Percentiles rank a stretch among this genome's conserved stretches.
Evolutionary conservation across 2,888 invertebrate genomes (phyloP).

Genomic region (Melolontha melolontha): DNA sequence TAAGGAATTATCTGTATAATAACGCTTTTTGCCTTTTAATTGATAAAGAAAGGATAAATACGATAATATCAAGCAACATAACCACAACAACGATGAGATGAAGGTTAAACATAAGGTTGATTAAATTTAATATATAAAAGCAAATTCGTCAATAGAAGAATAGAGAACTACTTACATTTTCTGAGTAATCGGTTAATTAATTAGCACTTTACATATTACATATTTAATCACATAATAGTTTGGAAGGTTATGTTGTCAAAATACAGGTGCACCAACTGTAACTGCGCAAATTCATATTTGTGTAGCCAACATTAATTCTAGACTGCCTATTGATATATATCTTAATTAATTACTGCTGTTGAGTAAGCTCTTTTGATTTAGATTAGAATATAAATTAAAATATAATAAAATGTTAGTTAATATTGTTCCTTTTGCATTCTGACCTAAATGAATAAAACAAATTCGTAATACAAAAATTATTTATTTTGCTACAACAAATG

Average conservation of each 20-base stretch:
- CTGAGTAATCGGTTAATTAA: conserved; percentile 6
- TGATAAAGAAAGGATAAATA: background rate
- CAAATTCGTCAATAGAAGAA: background rate
- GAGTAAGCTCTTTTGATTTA: no score
- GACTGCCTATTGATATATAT: no score
- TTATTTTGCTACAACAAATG: no score
- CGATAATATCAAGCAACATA: background rate
- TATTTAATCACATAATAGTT: background rate
- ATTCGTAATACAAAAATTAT: no score
- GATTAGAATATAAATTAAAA: no score
- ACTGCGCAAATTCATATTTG: no score
- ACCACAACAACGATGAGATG: background rate
- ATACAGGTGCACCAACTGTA: conserved; percentile 3
- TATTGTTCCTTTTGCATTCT: no score
- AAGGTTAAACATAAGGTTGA: background rate
- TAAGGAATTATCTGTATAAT: background rate
- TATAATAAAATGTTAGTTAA: no score
- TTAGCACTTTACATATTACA: conserved; percentile 21
- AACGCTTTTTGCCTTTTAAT: background rate
- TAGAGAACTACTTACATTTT: conserved; percentile 20
- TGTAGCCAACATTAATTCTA: background rate
- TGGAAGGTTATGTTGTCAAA: conserved; percentile 31
- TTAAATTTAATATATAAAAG: background rate
- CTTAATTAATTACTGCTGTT: no score
- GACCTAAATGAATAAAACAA: no score